Conservation (phyloP, 2,888 invertebrate species). For the Melipona beecheii region DNA sequence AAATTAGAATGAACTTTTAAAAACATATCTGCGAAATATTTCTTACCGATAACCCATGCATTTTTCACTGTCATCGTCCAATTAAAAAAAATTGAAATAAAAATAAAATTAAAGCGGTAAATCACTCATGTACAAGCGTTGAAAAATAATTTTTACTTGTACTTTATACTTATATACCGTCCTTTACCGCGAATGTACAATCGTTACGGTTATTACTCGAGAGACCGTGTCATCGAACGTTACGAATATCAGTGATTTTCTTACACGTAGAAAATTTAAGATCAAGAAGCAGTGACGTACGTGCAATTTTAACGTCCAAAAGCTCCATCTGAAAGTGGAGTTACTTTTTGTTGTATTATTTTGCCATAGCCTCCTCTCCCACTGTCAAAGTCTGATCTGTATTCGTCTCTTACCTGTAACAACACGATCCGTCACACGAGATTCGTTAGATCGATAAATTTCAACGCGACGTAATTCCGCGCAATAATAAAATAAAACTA, state of each 20-base stretch:
- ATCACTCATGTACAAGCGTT: background rate
- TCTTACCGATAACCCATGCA: background rate
- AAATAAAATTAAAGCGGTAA: background rate
- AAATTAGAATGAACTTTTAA: background rate
- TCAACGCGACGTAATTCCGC: background rate
- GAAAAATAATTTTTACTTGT: slow-evolving; percentile 18
- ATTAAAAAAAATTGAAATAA: background rate
- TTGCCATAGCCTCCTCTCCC: slow-evolving; percentile 99
- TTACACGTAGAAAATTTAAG: slow-evolving; percentile 39
- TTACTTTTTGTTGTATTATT: slow-evolving; percentile 93
- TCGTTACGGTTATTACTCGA: background rate
- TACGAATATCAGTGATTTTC: slow-evolving; percentile 3
- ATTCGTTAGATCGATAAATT: background rate
- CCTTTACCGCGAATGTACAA: slow-evolving; percentile 1
- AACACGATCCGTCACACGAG: slow-evolving; percentile 17
- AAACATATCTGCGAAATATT: background rate
- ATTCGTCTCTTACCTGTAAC: slow-evolving; percentile 96
- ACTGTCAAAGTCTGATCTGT: slow-evolving; percentile 97
- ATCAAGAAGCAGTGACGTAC: background rate
- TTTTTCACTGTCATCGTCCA: background rate
- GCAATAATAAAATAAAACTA: slow-evolving; percentile 24
- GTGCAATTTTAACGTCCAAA: slow-evolving; percentile 79
- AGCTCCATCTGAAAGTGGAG: slow-evolving; percentile 80
- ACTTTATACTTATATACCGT: background rate
- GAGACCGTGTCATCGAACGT: background rate